These are phyloP conservation scores for Saxicola maurus DNA, from an alignment of 2,797 vertebrate genomes.

Conservation along the genomic window DNA sequence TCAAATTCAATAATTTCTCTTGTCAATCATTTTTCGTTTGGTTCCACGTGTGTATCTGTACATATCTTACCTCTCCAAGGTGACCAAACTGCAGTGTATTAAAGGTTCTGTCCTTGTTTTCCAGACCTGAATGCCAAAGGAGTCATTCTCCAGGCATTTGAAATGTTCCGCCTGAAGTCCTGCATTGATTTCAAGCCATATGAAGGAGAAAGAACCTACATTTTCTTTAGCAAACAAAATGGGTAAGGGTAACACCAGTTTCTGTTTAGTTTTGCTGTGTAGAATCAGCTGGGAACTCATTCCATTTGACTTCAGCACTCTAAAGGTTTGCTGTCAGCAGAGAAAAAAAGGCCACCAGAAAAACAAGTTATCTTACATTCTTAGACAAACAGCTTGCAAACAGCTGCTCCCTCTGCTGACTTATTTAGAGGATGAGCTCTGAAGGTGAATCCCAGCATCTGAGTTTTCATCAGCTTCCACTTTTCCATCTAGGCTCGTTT, in stretches of 20 bases:
- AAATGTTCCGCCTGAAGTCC: constrained; percentile 91
- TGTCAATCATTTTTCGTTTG: neutral
- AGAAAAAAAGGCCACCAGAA: neutral
- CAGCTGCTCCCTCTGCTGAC: neutral
- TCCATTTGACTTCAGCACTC: neutral
- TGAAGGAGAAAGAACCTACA: constrained; percentile 81
- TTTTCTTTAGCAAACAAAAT: constrained; percentile 81
- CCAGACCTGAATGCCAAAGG: constrained; percentile 89
- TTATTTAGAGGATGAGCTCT: neutral
- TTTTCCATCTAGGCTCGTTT: neutral
- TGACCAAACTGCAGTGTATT: neutral
- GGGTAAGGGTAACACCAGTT: constrained; percentile 73
- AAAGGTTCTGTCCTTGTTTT: neutral
- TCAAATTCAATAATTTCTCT: neutral
- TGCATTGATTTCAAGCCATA: constrained; percentile 94
- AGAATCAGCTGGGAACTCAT: neutral
- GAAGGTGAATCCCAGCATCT: neutral
- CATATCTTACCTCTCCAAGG: neutral
- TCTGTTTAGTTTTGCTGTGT: neutral
- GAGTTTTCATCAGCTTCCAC: neutral
- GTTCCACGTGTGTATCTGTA: neutral
- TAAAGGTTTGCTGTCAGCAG: neutral
- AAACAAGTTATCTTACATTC: neutral
- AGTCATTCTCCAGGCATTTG: constrained; percentile 84
- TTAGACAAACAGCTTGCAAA: neutral